Base-by-base conservation (phyloP, 2,113 vertebrate species). In the Porphyrio hochstetteri region DNA sequence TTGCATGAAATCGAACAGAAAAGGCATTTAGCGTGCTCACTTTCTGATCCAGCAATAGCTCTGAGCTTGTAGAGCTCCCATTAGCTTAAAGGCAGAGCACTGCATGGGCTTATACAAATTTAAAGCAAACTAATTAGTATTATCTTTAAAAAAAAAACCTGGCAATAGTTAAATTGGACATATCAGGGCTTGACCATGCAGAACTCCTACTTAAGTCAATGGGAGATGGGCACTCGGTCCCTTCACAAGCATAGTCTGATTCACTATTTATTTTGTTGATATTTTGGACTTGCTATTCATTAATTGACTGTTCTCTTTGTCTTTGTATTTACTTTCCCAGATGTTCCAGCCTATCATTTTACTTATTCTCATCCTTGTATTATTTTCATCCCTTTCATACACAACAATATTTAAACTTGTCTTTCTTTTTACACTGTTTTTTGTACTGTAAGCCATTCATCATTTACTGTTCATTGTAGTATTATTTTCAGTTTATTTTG, bases 311-410 rank as follows among this genome's bases (percentile, higher is more conserved):
- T 98, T 98, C 74, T 98, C 95, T 98, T 95, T 96, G 93, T 98
- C 93, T 98, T 94, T 98, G 92, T 98, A 95, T 97, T 98, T 98
- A 98, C 96, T 95, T 98, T 98, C 98, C 97, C 97, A 99, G 99
- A 99, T 99, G 99, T 99, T 99, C 98, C 99, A 99, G 98, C 99
- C 99, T 97, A 99, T 99, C 98, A 99, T 99, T 99, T 99, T 99
- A 98, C 98, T 99, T 97, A 99, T 99, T 97, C 99, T 99, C 98
- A 99, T 99, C 96, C 99, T 99, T 95, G 99, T 99, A 98, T 98
- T 99, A 98, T 99, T 99, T 98, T 99, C 99, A 91, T 99, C 99
- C 76, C 99, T 99, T 97, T 99, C 99, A 90, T 99, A 99, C 97
- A 99, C 99, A 97, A 99, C 99, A 96, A 99, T 99, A 98, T 99